Evolutionary conservation across 2,797 vertebrate species (phyloP), one percentile per base, ranked within the genome.

Genomic region (Discoglossus pictus): DNA sequence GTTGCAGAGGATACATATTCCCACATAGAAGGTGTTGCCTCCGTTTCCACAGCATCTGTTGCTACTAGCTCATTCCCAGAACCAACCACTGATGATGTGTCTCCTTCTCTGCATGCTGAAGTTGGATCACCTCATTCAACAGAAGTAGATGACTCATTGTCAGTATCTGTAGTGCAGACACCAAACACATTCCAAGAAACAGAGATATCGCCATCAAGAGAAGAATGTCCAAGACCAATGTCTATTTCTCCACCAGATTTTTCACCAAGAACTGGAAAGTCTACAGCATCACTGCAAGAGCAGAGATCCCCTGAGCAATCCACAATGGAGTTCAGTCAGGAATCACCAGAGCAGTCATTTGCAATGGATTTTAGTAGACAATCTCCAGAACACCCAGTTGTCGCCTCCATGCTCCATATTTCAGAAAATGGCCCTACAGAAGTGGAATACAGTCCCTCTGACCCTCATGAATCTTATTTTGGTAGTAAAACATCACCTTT

Each of bases 51-150:
- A 54, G 92, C 96, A 24, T 98, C 96, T 1, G 89, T 99, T 73
- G 95, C 95, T 13, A 99, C 97, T 7, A 95, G 92, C 68, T 99
- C 97, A 18, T 93, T 98, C 68, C 96, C 93, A 72, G 97, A 99
- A 79, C 95, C 95, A 43, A 95, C 94, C 17, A 94, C 94, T 12
- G 97, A 98, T 76, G 92, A 93, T 3, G 91, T 88, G 17, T 98
- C 96, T 72, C 95, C 92, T 68, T 98, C 96, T 23, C 84, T 98
- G 68, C 97, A 98, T 67, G 97, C 96, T 16, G 97, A 99, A 48
- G 94, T 98, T 50, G 96, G 95, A 7, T 99, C 96, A 8, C 97
- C 96, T 15, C 95, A 97, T 75, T 99, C 97, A 68, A 99, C 96
- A 10, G 96, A 99, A 79, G 96, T 98, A 12, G 97, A 99, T 12